phyloP scores from a whole-genome alignment of 2,888 invertebrate genomes.

The Halictus quadricinctus region DNA sequence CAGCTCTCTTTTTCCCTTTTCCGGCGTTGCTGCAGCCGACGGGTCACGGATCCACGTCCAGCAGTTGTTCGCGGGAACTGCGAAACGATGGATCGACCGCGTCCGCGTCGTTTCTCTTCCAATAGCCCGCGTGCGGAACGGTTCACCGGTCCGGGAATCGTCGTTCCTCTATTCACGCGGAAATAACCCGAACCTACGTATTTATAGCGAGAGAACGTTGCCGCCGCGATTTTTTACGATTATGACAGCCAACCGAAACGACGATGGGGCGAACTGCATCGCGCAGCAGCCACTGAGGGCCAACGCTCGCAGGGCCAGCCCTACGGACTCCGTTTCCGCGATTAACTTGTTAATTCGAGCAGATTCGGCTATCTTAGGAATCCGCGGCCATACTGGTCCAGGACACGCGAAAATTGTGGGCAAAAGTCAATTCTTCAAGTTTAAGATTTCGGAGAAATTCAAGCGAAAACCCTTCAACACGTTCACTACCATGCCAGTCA shows the following conservation, averaged over 20 bases:
- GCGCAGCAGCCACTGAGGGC: not conserved
- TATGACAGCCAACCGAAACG: slow-evolving; percentile 12
- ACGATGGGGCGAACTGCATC: not conserved
- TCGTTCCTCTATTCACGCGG: not conserved
- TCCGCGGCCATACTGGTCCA: too few species aligned
- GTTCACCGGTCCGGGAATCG: not conserved
- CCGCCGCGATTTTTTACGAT: slow-evolving; percentile 22
- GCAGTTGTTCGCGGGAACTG: not conserved
- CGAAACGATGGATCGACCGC: slow-evolving; percentile 28
- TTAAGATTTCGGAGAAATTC: too few species aligned
- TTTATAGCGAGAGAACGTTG: not conserved
- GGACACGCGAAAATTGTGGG: too few species aligned
- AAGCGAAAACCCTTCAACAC: too few species aligned
- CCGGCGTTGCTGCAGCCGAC: slow-evolving; percentile 5
- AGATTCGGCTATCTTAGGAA: not conserved
- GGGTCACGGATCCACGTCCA: not conserved
- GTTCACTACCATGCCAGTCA: too few species aligned
- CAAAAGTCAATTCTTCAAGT: too few species aligned
- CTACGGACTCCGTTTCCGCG: not conserved
- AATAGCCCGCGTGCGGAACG: slow-evolving; percentile 13
- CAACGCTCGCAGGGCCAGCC: not conserved
- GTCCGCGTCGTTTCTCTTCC: slow-evolving; percentile 19
- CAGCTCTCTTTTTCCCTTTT: slow-evolving; percentile 13
- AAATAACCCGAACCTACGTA: not conserved
- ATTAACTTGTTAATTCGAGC: not conserved